Conservation (phyloP, 2,888 invertebrate genomes). For the Ypsolopha sequella region DNA sequence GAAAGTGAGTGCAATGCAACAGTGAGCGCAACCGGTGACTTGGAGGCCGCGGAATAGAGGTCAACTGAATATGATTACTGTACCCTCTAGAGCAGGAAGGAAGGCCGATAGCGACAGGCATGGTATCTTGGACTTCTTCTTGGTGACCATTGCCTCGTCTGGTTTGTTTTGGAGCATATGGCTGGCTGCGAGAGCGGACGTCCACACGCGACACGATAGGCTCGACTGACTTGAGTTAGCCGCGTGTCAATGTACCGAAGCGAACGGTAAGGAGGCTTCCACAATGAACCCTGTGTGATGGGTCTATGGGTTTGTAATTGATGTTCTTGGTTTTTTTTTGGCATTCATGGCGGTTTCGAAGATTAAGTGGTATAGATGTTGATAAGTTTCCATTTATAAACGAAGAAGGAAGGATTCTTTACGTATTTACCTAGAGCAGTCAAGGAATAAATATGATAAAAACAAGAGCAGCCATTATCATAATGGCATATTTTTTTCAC, state of each 20-base stretch:
- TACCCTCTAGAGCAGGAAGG: constrained; percentile 60
- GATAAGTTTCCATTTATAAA: too few relatives aligned
- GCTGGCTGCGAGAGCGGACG: constrained; percentile 35
- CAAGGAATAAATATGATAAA: too few relatives aligned
- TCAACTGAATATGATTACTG: constrained; percentile 38
- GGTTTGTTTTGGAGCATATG: constrained; percentile 50
- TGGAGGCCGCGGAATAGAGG: constrained; percentile 56
- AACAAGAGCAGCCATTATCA: too few relatives aligned
- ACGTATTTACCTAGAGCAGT: too few relatives aligned
- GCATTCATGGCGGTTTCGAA: too few relatives aligned
- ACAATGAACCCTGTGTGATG: constrained; percentile 18
- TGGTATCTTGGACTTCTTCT: constrained; percentile 66
- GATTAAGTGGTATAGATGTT: too few relatives aligned
- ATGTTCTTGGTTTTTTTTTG: too few relatives aligned
- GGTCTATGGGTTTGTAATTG: too few relatives aligned
- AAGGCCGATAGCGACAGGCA: constrained; percentile 59
- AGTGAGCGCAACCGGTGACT: constrained; percentile 58
- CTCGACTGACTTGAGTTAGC: constrained; percentile 34
- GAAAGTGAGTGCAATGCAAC: constrained; percentile 66
- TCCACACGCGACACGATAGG: constrained; percentile 48
- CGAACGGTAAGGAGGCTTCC: constrained; percentile 39
- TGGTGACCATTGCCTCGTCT: constrained; percentile 59
- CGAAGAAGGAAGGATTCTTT: too few relatives aligned
- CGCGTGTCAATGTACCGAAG: constrained; percentile 50
- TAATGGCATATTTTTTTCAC: too few relatives aligned